These are phyloP conservation scores for Lordiphosa fenestrarum DNA, from an alignment of 2,888 invertebrate genomes.

Conservation along the genomic window DNA sequence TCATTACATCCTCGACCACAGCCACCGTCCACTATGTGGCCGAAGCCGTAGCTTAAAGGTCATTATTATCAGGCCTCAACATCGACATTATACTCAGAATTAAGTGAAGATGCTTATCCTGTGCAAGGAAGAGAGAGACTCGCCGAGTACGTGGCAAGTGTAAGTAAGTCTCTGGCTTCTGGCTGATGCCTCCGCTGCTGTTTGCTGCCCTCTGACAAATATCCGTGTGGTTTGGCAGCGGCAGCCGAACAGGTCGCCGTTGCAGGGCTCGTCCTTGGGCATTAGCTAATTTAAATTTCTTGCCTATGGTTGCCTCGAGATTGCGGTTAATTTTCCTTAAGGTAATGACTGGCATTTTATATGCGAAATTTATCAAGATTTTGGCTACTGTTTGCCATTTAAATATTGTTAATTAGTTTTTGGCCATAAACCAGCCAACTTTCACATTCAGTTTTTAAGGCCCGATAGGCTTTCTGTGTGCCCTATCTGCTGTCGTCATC, in stretches of 20 bases:
- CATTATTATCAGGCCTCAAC: constrained; percentile 66
- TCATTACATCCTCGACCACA: constrained; percentile 61
- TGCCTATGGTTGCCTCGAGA: constrained; percentile 26
- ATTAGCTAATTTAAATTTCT: constrained; percentile 71
- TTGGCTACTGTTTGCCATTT: constrained; percentile 45
- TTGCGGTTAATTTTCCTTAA: constrained; percentile 63
- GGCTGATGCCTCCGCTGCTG: constrained; percentile 14
- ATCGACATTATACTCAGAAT: constrained; percentile 70
- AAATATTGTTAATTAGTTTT: constrained; percentile 68
- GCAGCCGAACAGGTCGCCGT: constrained; percentile 21
- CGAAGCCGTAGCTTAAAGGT: constrained; percentile 43
- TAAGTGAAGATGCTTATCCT: constrained; percentile 73
- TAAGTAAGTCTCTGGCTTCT: constrained; percentile 32
- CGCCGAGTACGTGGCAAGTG: constrained; percentile 52
- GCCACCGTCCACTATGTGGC: constrained; percentile 12
- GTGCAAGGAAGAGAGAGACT: constrained; percentile 22
- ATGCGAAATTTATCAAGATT: constrained; percentile 57
- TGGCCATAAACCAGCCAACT: constrained; percentile 27
- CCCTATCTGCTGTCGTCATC: constrained; percentile 53
- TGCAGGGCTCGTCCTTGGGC: constrained; percentile 25
- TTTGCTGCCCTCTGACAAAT: constrained; percentile 41
- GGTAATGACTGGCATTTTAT: constrained; percentile 46
- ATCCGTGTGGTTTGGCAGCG: constrained; percentile 46
- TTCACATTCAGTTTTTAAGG: constrained; percentile 24
- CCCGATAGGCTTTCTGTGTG: constrained; percentile 18